These are phyloP conservation scores for Cepaea nemoralis DNA, from an alignment of 1,140 invertebrate genomes.

Conservation along the genomic window DNA sequence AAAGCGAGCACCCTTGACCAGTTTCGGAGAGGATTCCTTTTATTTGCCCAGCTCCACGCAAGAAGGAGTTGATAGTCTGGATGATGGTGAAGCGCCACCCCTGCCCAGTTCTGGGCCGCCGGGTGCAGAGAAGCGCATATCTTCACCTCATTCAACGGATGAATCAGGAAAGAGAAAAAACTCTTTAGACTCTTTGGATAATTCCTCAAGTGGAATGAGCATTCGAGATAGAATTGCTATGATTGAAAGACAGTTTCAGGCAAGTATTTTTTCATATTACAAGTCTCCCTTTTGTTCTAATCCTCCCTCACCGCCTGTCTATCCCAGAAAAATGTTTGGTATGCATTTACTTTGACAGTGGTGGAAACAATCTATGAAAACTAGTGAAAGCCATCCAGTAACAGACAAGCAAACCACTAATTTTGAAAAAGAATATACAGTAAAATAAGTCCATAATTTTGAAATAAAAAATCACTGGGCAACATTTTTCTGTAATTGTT, in stretches of 20 bases:
- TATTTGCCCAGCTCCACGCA: constrained; percentile 48
- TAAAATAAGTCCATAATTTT: too few species aligned
- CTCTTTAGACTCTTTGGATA: constrained; percentile 20
- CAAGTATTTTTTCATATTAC: constrained; percentile 42
- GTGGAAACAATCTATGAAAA: too few species aligned
- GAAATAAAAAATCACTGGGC: too few species aligned
- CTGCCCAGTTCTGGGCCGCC: constrained; percentile 40
- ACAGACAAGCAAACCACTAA: too few species aligned
- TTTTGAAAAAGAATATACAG: too few species aligned
- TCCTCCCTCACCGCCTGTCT: too few species aligned
- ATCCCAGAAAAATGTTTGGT: too few species aligned
- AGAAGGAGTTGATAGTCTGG: constrained; percentile 35
- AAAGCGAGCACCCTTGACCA: constrained; percentile 36
- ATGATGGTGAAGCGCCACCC: constrained; percentile 43
- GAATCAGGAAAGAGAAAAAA: not conserved
- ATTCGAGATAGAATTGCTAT: constrained; percentile 54
- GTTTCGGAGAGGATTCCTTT: constrained; percentile 47
- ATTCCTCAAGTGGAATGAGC: constrained; percentile 46
- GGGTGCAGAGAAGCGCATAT: not conserved
- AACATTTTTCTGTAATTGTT: too few species aligned
- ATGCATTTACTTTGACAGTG: too few species aligned
- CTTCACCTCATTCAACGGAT: not conserved
- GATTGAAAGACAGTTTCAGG: constrained; percentile 57
- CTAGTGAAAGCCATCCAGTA: too few species aligned
- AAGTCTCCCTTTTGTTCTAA: too few species aligned